These are phyloP conservation scores for Solea solea DNA, from an alignment of 2,113 vertebrate genomes.

Conservation along the genomic window DNA sequence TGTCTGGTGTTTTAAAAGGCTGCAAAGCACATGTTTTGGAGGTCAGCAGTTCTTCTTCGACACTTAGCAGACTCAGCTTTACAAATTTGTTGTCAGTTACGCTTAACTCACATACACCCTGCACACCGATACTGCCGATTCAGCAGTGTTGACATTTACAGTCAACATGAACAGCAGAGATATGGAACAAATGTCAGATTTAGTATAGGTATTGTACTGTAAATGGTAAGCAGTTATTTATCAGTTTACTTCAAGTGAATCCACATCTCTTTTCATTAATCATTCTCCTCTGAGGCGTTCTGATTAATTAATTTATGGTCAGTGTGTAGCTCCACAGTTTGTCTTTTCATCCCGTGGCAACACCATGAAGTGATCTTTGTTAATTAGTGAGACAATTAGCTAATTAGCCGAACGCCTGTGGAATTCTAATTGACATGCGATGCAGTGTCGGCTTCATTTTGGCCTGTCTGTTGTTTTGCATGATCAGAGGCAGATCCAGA, in stretches of 20 bases:
- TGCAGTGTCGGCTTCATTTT: not conserved
- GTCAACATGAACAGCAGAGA: constrained; percentile 47
- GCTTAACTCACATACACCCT: constrained; percentile 26
- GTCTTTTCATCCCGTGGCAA: not conserved
- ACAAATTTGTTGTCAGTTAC: constrained; percentile 18
- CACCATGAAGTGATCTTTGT: not conserved
- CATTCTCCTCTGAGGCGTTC: not conserved
- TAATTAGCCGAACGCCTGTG: constrained; percentile 5
- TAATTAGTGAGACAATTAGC: constrained; percentile 1
- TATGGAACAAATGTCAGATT: constrained; percentile 1
- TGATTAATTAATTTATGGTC: constrained; percentile 6
- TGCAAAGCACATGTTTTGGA: not conserved
- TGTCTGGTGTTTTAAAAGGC: constrained; percentile 3
- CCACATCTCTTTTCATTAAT: not conserved
- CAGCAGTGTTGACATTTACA: constrained; percentile 62
- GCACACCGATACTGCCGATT: constrained; percentile 29
- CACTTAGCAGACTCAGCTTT: constrained; percentile 32
- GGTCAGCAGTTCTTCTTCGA: constrained; percentile 21
- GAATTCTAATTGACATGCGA: constrained; percentile 11
- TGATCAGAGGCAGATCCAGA: constrained; percentile 70
- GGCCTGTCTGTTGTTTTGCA: not conserved
- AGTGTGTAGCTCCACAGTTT: not conserved
- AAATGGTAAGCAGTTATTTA: not conserved
- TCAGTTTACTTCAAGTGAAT: not conserved
- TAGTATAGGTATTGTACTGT: not conserved